These are phyloP conservation scores for Diaphora mendica DNA, from an alignment of 2,888 invertebrate genomes.

Conservation along the genomic window DNA sequence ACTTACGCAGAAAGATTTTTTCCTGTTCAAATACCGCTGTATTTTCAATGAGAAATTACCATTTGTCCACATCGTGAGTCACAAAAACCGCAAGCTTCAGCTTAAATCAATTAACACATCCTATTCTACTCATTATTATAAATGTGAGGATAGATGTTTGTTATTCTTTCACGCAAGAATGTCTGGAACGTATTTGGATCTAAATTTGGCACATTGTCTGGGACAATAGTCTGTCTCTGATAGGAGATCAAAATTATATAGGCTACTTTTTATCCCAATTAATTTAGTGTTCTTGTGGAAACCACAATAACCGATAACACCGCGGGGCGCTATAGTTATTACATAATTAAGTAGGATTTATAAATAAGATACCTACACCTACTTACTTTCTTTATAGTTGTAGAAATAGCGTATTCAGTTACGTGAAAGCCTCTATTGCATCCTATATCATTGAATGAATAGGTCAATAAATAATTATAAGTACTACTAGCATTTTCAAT, in stretches of 20 bases:
- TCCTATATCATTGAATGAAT: too few relatives aligned
- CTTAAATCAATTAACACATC: neutral
- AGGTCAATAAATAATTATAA: neutral
- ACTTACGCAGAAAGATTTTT: neutral
- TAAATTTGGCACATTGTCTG: too few relatives aligned
- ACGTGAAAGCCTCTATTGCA: neutral
- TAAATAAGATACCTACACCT: neutral
- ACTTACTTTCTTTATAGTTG: neutral
- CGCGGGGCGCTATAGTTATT: neutral
- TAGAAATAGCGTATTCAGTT: neutral
- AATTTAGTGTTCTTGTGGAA: too few relatives aligned
- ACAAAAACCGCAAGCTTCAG: constrained; percentile 8
- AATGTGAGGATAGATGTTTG: neutral
- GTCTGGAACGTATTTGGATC: too few relatives aligned
- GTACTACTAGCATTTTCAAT: too few relatives aligned
- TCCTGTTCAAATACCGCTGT: neutral
- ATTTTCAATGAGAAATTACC: constrained; percentile 1
- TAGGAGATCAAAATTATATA: too few relatives aligned
- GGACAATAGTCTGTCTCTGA: too few relatives aligned
- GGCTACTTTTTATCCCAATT: too few relatives aligned
- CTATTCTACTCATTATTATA: too few relatives aligned
- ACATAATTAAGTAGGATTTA: neutral
- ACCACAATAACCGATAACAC: too few relatives aligned
- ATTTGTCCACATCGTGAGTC: constrained; percentile 7
- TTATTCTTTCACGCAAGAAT: too few relatives aligned